Percentiles rank a stretch among this genome's conserved stretches.
phyloP scores from a whole-genome alignment of 2,797 vertebrate species.

The Iguana delicatissima region DNA sequence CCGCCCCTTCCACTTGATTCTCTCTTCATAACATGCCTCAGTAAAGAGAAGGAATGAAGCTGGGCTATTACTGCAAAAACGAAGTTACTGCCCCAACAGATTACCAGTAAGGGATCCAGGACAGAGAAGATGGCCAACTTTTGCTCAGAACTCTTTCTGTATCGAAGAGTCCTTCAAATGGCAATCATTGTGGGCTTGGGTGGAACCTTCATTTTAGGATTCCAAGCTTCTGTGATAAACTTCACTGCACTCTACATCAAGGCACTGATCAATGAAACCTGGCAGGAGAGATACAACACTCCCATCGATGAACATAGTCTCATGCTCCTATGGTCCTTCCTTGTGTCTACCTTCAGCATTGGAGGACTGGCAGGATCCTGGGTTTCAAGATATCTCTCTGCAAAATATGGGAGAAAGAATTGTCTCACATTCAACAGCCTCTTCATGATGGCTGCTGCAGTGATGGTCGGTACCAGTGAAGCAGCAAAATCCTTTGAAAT shows the following conservation, averaged over 20 bases:
- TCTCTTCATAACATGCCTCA: background rate
- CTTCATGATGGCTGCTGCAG: slow-evolving; percentile 81
- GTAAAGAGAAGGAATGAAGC: background rate
- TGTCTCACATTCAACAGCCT: slow-evolving; percentile 86
- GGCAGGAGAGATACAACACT: slow-evolving; percentile 1
- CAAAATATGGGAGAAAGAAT: slow-evolving; percentile 77
- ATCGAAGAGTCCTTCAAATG: slow-evolving; percentile 72
- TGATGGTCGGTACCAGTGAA: slow-evolving; percentile 83
- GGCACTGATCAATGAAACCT: slow-evolving; percentile 16
- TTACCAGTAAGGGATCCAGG: background rate
- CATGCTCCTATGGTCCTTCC: background rate
- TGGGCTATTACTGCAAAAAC: background rate
- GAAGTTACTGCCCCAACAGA: too few species aligned
- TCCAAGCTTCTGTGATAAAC: slow-evolving; percentile 77
- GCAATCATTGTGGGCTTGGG: slow-evolving; percentile 75
- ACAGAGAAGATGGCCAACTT: background rate
- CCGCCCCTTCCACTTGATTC: background rate
- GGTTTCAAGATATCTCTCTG: background rate
- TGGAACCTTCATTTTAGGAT: slow-evolving; percentile 81
- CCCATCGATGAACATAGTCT: background rate
- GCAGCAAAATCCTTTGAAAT: slow-evolving; percentile 87
- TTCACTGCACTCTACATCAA: slow-evolving; percentile 67
- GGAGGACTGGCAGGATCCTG: background rate
- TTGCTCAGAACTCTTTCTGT: slow-evolving; percentile 55
- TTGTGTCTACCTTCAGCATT: background rate